Percentiles rank a stretch among this genome's conserved stretches.
Conservation (phyloP, 2,797 vertebrate species). For the Melanotaenia maccullochi region DNA sequence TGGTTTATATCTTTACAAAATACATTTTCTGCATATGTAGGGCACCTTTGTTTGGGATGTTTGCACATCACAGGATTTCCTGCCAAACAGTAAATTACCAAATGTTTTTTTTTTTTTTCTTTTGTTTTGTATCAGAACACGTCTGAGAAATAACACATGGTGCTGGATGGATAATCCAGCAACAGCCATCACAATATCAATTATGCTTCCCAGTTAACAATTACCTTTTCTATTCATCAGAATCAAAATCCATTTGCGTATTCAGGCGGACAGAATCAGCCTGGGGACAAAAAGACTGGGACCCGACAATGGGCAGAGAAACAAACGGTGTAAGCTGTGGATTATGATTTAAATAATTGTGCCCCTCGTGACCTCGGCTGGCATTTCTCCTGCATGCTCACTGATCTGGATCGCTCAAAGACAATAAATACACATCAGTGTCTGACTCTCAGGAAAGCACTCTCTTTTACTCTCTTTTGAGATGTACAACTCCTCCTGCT, state of each 20-base stretch:
- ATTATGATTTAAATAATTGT: constrained; percentile 53
- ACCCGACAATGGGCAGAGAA: constrained; percentile 29
- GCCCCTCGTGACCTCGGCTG: constrained; percentile 31
- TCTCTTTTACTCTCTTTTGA: constrained; percentile 11
- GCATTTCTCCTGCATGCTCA: constrained; percentile 14
- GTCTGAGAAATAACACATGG: constrained; percentile 22
- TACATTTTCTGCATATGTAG: constrained; percentile 6
- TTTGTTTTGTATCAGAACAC: constrained; percentile 1
- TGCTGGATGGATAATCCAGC: constrained; percentile 24
- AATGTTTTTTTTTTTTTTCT: constrained; percentile 28
- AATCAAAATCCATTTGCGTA: constrained; percentile 37
- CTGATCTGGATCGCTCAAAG: constrained; percentile 39
- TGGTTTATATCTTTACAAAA: constrained; percentile 1
- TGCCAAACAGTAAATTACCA: constrained; percentile 25
- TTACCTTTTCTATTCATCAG: constrained; percentile 42
- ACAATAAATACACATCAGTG: constrained; percentile 43
- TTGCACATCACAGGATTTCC: constrained; percentile 19
- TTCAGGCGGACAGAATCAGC: constrained; percentile 14
- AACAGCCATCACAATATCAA: constrained; percentile 19
- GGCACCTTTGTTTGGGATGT: constrained; percentile 17
- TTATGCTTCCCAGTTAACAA: constrained; percentile 42
- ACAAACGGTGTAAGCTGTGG: constrained; percentile 39
- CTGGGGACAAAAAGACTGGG: constrained; percentile 20
- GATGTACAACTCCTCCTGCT: constrained; percentile 19
- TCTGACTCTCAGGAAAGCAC: constrained; percentile 8